Conservation (phyloP, 2,888 invertebrate species). For the Trichopoda pennipes region DNA sequence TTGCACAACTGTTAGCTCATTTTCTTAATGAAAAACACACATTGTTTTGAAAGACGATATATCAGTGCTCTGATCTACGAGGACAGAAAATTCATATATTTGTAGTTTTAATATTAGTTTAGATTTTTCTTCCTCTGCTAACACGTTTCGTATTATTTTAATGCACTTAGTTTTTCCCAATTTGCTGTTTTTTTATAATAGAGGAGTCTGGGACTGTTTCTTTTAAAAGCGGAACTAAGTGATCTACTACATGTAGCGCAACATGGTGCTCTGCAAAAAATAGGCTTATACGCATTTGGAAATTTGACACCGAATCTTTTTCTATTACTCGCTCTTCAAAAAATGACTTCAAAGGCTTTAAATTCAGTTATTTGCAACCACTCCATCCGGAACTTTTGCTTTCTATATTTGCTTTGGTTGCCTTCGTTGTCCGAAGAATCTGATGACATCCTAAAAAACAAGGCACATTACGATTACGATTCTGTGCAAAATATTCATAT, state of each 20-base stretch:
- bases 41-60: conserved; percentile 18
- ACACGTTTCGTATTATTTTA: conserved; percentile 24
- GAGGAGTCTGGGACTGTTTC: conserved; percentile 4
- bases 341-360: no score
- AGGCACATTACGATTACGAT: no score
- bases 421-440: conserved; percentile 11
- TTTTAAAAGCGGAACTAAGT: no score
- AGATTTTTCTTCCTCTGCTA: conserved; percentile 12
- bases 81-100: conserved; percentile 1
- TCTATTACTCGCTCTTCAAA: conserved; percentile 2
- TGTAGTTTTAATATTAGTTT: conserved; percentile 2
- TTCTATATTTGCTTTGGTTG: conserved; percentile 1
- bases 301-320: conserved; percentile 14
- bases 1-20: conserved; percentile 5
- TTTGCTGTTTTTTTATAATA: conserved; percentile 18
- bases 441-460: conserved; percentile 6
- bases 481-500: no score
- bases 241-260: conserved; percentile 18
- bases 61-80: neutral
- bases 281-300: conserved; percentile 1
- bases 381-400: neutral
- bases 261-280: conserved; percentile 32
- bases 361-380: neutral
- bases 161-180: conserved; percentile 18
- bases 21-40: conserved; percentile 13